Conservation (phyloP, 2,113 vertebrate genomes). For the Triplophysa rosa region DNA sequence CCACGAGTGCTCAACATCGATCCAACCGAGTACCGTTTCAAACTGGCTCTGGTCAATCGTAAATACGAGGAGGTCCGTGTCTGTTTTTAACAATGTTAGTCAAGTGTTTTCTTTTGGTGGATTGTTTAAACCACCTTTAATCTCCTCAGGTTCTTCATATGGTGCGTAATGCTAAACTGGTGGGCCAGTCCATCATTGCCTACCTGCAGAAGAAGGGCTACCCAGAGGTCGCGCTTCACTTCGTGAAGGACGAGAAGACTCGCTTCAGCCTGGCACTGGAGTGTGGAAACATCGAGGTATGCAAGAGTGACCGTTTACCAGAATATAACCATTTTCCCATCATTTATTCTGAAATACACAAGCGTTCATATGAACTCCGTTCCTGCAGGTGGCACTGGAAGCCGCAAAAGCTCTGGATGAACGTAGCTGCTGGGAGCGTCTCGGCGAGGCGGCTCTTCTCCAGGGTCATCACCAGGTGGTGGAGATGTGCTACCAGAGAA, state of each 20-base stretch:
- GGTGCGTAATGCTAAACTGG: constrained; percentile 94
- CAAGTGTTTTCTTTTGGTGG: background rate
- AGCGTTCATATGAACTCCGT: background rate
- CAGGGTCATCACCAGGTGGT: constrained; percentile 98
- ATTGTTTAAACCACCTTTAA: background rate
- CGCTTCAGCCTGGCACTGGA: constrained; percentile 92
- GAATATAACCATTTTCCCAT: background rate
- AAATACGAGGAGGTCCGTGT: constrained; percentile 91
- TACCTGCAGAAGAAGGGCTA: constrained; percentile 98
- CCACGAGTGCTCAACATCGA: constrained; percentile 94
- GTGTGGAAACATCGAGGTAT: constrained; percentile 92
- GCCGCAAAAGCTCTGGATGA: constrained; percentile 94
- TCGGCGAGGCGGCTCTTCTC: constrained; percentile 89
- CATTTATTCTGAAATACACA: too few species aligned
- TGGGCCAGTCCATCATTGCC: constrained; percentile 97
- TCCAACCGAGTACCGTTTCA: constrained; percentile 96
- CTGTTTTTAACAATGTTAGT: background rate
- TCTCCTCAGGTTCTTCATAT: constrained; percentile 89
- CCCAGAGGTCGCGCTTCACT: constrained; percentile 94
- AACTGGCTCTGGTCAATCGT: constrained; percentile 92
- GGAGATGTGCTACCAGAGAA: constrained; percentile 99
- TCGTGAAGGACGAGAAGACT: constrained; percentile 96
- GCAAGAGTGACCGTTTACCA: background rate
- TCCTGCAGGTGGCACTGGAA: constrained; percentile 86
- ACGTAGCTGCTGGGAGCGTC: constrained; percentile 94